Evolutionary conservation across 2,113 vertebrate genomes (phyloP).

Genomic region (Riparia riparia): DNA sequence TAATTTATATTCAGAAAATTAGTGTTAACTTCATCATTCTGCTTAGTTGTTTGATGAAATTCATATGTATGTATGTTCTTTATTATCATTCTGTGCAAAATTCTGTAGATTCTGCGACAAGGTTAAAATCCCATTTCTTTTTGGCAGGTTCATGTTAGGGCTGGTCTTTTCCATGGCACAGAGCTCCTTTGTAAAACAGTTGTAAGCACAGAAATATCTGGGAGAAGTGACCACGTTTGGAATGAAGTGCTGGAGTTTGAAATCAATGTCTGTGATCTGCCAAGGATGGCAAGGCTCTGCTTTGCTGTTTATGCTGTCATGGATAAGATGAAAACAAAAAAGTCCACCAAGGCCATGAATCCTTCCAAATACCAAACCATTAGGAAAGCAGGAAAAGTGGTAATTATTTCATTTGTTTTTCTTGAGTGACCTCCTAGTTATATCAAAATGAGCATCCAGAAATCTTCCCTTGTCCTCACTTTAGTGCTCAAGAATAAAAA

Average conservation of each 20-base stretch:
- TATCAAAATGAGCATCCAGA: not conserved
- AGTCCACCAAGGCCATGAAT: conserved; percentile 90
- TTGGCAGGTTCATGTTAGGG: conserved; percentile 91
- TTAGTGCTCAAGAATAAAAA: not conserved
- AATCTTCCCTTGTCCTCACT: not conserved
- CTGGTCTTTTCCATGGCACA: conserved; percentile 96
- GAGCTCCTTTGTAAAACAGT: conserved; percentile 93
- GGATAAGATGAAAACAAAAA: conserved; percentile 96
- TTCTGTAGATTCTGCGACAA: not conserved
- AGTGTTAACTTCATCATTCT: not conserved
- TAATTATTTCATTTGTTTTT: conserved; percentile 63
- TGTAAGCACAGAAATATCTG: conserved; percentile 90
- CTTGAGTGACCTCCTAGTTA: not conserved
- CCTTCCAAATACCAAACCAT: conserved; percentile 95
- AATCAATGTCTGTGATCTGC: conserved; percentile 89
- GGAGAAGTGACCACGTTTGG: conserved; percentile 91
- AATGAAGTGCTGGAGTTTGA: conserved; percentile 92
- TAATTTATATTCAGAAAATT: not conserved
- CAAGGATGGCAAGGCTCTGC: conserved; percentile 97
- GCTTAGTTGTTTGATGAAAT: not conserved
- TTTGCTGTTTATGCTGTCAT: conserved; percentile 94
- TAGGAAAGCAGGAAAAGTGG: conserved; percentile 98
- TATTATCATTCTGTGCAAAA: not conserved
- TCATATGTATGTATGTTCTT: not conserved
- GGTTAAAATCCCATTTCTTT: not conserved